A percentile compares a stretch with the other conserved stretches of the same genome.
phyloP scores from a whole-genome alignment of 2,113 vertebrate genomes.

The Sclerurus mexicanus region DNA sequence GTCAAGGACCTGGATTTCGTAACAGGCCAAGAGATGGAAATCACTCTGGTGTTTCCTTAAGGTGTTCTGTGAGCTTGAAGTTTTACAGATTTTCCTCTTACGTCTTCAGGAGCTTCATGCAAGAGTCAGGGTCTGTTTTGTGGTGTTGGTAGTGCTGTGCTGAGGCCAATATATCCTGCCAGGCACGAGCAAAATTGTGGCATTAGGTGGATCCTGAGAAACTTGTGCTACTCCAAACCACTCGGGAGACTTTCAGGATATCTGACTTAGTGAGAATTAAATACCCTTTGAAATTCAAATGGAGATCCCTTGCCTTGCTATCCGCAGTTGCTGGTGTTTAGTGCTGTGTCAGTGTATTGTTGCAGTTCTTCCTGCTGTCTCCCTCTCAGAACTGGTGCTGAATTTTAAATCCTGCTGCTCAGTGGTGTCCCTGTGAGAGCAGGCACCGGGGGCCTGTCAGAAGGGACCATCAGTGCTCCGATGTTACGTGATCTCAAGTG shows the following conservation, averaged over 20 bases:
- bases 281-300: neutral
- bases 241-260: neutral
- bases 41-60: neutral
- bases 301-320: neutral
- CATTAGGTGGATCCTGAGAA: neutral
- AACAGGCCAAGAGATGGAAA: neutral
- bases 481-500: fast-evolving
- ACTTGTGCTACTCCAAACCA: neutral
- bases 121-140: neutral
- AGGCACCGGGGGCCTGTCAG: neutral
- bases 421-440: neutral
- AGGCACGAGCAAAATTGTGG: neutral
- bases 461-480: neutral
- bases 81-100: neutral
- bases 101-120: neutral
- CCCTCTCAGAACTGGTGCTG: neutral
- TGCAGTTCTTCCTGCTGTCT: neutral
- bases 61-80: neutral
- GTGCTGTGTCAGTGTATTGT: neutral
- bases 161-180: neutral
- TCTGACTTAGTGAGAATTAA: neutral
- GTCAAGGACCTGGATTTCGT: neutral
- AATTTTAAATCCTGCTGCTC: neutral
- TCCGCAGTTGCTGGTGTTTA: neutral
- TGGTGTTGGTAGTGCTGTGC: neutral